Percentiles rank a stretch among this genome's conserved stretches.
phyloP scores from a whole-genome alignment of 1,140 invertebrate genomes.

The Platyura marginata region DNA sequence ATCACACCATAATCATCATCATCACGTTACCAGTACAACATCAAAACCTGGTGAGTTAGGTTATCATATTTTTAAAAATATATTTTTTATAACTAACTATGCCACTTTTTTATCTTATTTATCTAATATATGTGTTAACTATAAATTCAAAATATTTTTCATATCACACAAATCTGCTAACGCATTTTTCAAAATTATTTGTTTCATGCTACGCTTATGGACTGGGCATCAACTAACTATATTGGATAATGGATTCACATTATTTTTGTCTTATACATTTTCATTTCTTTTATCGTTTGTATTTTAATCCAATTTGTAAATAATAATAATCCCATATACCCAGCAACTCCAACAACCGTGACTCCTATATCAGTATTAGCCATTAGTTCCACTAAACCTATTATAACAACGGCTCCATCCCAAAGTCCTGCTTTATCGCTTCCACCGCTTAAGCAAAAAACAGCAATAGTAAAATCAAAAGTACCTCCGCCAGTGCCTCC shows the following conservation, averaged over 20 bases:
- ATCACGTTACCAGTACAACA: neutral
- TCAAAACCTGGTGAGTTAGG: conserved; percentile 4
- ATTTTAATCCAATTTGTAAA: neutral
- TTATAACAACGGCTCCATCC: conserved; percentile 1
- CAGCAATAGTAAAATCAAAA: conserved; percentile 30
- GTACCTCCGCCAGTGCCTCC: conserved; percentile 66
- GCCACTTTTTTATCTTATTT: neutral
- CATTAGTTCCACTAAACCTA: neutral
- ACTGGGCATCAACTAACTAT: neutral
- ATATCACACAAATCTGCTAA: too few relatives aligned
- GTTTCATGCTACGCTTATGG: conserved; percentile 1
- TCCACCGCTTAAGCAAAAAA: conserved; percentile 23
- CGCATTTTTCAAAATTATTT: neutral
- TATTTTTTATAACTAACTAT: neutral
- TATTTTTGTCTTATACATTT: neutral
- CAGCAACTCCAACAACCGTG: neutral
- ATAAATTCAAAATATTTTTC: neutral
- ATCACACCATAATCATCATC: conserved; percentile 4
- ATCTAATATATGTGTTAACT: neutral
- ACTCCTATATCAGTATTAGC: neutral
- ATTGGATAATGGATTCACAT: neutral
- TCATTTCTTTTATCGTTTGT: neutral
- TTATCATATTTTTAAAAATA: too few relatives aligned
- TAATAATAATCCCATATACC: neutral
- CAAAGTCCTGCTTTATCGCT: conserved; percentile 24